Evolutionary conservation across 2,113 vertebrate genomes (phyloP).

Genomic region (Notechis scutatus): DNA sequence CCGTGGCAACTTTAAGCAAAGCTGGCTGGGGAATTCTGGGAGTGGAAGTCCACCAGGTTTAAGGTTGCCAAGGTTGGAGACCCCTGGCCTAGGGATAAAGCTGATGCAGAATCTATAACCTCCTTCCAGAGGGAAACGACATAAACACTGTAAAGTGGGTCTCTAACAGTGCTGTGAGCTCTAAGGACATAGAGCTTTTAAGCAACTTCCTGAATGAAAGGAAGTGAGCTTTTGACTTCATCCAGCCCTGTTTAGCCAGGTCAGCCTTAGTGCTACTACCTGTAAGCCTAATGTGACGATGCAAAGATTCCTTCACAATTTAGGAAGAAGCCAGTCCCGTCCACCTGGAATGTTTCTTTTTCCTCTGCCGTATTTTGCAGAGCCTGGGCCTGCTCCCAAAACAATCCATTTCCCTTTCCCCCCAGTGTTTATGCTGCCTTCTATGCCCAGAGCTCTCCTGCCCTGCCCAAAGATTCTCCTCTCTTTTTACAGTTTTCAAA

Average conservation of each 20-base stretch:
- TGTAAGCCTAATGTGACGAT: background rate
- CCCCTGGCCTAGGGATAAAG: too few species aligned
- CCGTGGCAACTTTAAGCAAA: too few species aligned
- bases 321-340: background rate
- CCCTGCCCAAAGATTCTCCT: background rate
- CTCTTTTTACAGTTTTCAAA: constrained; percentile 70
- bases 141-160: too few species aligned
- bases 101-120: too few species aligned
- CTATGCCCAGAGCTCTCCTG: background rate
- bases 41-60: too few species aligned
- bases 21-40: too few species aligned
- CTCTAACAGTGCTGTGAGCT: too few species aligned
- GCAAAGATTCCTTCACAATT: background rate
- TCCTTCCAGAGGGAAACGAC: too few species aligned
- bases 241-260: background rate
- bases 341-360: background rate
- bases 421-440: background rate
- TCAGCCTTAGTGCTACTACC: background rate
- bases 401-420: background rate
- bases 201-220: too few species aligned
- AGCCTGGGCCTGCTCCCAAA: background rate
- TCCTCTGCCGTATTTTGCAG: background rate
- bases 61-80: too few species aligned
- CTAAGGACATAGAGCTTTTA: too few species aligned
- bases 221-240: background rate